Base-by-base conservation (phyloP, 1,140 invertebrate species). In the Dendrolimus kikuchii region DNA sequence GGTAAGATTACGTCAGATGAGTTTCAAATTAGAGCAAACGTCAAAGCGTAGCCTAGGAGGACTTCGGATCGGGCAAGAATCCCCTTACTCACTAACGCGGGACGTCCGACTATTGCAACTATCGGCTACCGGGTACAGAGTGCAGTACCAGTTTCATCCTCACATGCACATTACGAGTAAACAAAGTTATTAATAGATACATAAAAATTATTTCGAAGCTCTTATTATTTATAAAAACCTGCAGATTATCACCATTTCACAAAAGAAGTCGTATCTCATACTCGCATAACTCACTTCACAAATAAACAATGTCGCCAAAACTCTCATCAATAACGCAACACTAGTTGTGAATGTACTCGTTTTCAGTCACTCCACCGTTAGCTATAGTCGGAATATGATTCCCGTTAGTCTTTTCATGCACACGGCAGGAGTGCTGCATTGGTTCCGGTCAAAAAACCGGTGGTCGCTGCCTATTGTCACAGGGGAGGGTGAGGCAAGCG, bases 381-480 rank as follows among this genome's bases (percentile, higher is more conserved):
- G 67, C 67, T 46, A 80, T 68, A 41, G 69, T 69, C 47, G 72
- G 68, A 59, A 77, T 74, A 57, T 77, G 70, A 53, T 71, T 75
- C 46, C 80, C 81, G 51, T 83, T 79, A 71, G 71, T 64, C 60
- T 85, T 85, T 61, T 84, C 74, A 58, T 84, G 77, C 36, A 76
- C 48, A 36, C 64, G 72, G 60, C 79, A 80, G 46, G 78, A 68
- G 61, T 51, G 57, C 38, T 66, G 68, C 60, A 66, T 49, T 7
- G 59, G 60, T 38, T 67, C 69, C 59, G 58, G 80, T 85, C 78
- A 81, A 62, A 83, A 81, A 54, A 64, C 61, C 40, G 65, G 64
- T 38, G 63, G 68, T 7, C 43, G 62, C 40, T 66, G 62, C 50
- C 64, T 62, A 40, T 53, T 67, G 60, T 81, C 69, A 62, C 77